Evolutionary conservation across 2,797 vertebrate genomes (phyloP), one percentile per base, ranked within the genome.

Genomic region (Arremon aurantiirostris): DNA sequence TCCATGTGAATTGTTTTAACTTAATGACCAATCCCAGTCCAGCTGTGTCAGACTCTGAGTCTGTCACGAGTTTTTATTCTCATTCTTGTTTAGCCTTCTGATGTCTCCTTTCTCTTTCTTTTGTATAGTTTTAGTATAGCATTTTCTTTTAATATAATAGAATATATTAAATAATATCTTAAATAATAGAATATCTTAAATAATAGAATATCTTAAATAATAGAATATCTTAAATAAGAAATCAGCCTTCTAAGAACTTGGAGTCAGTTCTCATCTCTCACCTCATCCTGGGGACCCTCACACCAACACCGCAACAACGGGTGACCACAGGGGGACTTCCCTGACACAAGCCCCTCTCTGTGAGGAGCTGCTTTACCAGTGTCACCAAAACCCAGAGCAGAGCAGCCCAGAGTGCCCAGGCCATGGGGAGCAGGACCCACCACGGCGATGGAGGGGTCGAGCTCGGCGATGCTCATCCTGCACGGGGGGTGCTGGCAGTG

Each of bases 401-500:
- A 30, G 57, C 37, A 4, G 39, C 4, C 1, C 18, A 17, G 57
- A n/a, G 41, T 1, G 15, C 52, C 69, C 39, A 44, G 27, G 35
- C 72, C 41, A 21, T 6, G 8, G 6, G 57, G 17, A 27, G 6
- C 32, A 59, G 64, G 26, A 97, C 99, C 23, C 97, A 99, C 99
- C 98, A 99, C 99, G 1, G 99, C 99, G 3, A 99, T 99, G 96
- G 99, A 99, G 1, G 99, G 99, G 97, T 99, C 99, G 21, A 99
- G 98, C 93, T 99, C 99, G 6, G 98, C 98, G 56, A 99, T 99
- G 97, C 98, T 98, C 99, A 99, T 99, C 93, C 99, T 98, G 95
- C 99, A 99, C 4, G 99, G 99, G 1, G 99, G 99, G 97, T 99
- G 99, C 97, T 99, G 99, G 97, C 99, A 99, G 92, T 99, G 99